Base-by-base conservation (phyloP, 2,888 invertebrate species). In the Pyrochroa serraticornis region DNA sequence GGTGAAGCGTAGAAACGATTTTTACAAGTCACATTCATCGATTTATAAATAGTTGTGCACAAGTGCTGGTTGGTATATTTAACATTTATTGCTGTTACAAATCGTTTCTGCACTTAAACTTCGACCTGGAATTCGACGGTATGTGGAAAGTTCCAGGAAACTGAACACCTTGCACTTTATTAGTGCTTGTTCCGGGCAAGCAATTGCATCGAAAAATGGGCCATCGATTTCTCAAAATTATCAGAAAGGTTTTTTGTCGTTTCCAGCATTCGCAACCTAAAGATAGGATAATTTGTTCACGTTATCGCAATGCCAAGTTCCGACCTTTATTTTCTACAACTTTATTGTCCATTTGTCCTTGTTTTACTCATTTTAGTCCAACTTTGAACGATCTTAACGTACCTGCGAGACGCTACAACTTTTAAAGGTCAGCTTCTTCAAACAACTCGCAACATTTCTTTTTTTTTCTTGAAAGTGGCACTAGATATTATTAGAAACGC, bases 11-110 rank as follows among this genome's bases (percentile, higher is more conserved):
- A 7, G 30, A n/a, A 43, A 7, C 8, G 32, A 31, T 35, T 50
- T 50, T 50, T 34, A 10, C 39, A n/a, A 48, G 34, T 32, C 42
- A 30, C 8, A 42, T 42, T 12, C 9, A 43, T 22, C 22, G 32
- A 32, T 22, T 38, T 48, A 48, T 48, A 47, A 47, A 47, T 47
- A 47, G 46, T 10, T 37, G 12, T 37, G 46, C 34, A 22, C 22
- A 22, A 22, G 22, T 22, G 22, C 22, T 22, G 3, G 22, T 22
- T 22, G 22, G 34, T 47, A 37, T 36, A 47, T 31, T 37, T 37
- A 37, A 22, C 34, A 30, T 47, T 47, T 47, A 47, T 47, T 36
- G 30, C 46, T 47, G 46, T 30, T 10, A 22, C 37, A 13, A 47
- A 37, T 31, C 46, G 31, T 37, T 37, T 22, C 31, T 47, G 46